Evolutionary conservation across 2,888 invertebrate species (phyloP).

Genomic region (Drosophila robusta): DNA sequence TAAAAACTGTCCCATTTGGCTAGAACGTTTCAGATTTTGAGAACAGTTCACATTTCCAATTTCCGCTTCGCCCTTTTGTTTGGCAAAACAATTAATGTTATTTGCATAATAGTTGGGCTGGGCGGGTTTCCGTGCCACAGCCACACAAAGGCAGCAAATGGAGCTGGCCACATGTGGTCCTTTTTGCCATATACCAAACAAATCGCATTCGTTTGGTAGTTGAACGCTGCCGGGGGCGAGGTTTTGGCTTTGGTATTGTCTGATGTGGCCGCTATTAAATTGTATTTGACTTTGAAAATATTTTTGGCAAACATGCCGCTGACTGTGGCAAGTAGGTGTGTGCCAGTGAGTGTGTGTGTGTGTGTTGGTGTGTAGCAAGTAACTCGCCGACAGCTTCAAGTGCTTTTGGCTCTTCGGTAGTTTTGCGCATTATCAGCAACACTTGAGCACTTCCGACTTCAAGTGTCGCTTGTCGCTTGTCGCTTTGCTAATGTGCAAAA

Average conservation of each 20-base stretch:
- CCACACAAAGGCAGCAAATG: conserved; percentile 28
- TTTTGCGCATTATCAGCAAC: conserved; percentile 59
- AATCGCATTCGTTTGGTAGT: conserved; percentile 15
- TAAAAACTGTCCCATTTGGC: conserved; percentile 62
- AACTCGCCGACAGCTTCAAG: conserved; percentile 66
- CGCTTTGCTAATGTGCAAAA: conserved; percentile 76
- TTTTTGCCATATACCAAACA: conserved; percentile 14
- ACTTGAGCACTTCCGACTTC: conserved; percentile 40
- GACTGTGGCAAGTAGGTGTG: conserved; percentile 4
- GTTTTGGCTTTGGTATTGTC: conserved; percentile 23
- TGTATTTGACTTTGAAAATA: conserved; percentile 75
- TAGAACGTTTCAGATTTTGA: conserved; percentile 8
- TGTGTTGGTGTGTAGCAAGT: conserved; percentile 36
- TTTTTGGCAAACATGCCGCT: conserved; percentile 29
- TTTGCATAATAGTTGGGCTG: conserved; percentile 68
- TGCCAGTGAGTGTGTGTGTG: conserved; percentile 7
- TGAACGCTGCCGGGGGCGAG: conserved; percentile 26
- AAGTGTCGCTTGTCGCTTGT: conserved; percentile 55
- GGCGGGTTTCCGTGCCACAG: conserved; percentile 24
- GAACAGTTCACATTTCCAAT: conserved; percentile 55
- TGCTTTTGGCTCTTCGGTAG: conserved; percentile 34
- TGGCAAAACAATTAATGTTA: conserved; percentile 79
- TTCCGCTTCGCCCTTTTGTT: conserved; percentile 64
- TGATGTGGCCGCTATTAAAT: conserved; percentile 54
- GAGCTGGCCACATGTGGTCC: conserved; percentile 60